These are phyloP conservation scores for Enteromius anoplus DNA, from an alignment of 2,797 vertebrate genomes.

Conservation along the genomic window DNA sequence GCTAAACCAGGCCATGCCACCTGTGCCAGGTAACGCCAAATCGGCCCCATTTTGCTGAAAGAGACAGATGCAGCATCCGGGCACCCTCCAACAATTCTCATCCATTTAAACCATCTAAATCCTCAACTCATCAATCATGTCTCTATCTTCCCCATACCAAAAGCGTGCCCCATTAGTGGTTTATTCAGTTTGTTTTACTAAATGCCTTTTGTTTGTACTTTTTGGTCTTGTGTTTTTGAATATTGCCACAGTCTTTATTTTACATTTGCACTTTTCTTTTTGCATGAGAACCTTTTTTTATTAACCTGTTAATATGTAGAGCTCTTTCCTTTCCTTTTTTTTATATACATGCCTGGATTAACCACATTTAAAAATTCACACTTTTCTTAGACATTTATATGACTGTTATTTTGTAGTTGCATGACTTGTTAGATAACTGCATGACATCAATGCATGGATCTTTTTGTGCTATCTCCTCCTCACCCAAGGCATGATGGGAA, in stretches of 20 bases:
- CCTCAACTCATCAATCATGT: conserved; percentile 27
- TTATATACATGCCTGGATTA: neutral
- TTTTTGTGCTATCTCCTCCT: conserved; percentile 62
- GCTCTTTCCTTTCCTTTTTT: neutral
- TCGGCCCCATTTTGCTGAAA: conserved; percentile 70
- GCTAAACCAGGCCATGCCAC: conserved; percentile 99
- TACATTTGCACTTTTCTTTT: conserved; percentile 62
- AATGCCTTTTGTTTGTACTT: conserved; percentile 17
- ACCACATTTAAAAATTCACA: neutral
- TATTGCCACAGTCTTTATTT: conserved; percentile 55
- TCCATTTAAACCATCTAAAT: conserved; percentile 27
- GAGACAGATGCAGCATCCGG: conserved; percentile 74
- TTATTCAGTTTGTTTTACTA: conserved; percentile 19
- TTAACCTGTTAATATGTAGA: conserved; percentile 47
- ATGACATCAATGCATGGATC: conserved; percentile 99
- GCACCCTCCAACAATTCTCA: conserved; percentile 56
- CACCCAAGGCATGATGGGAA: conserved; percentile 99
- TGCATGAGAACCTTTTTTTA: conserved; percentile 60
- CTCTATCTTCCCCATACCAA: neutral
- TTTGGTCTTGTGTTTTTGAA: neutral
- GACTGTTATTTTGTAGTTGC: conserved; percentile 30
- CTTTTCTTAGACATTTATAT: conserved; percentile 61
- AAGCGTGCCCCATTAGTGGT: conserved; percentile 18
- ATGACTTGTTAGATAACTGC: conserved; percentile 80
- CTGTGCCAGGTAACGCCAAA: conserved; percentile 91